Evolutionary conservation across 2,888 invertebrate genomes (phyloP), one percentile per base, ranked within the genome.

Genomic region (Cordilura impudica): DNA sequence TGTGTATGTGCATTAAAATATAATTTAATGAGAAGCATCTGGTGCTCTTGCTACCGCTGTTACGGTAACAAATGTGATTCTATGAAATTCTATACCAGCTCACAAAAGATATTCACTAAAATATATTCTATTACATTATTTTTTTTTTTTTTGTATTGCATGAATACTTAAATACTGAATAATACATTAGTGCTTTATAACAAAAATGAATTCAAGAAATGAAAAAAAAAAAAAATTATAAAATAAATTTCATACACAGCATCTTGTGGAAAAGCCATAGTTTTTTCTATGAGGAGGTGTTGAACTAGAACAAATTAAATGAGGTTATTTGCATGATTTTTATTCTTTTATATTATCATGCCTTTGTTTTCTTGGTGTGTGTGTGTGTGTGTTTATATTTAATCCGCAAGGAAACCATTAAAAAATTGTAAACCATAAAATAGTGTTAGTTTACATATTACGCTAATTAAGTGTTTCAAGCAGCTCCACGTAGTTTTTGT

Each of bases 391-490:
- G 39, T 19, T 18, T 45, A 23, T 56, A 23, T 45, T 31, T 31
- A 19, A 16, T n/a, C 31, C 43, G 45, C 53, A 29, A 70, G 29
- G 18, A 54, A 56, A 21, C 10, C 45, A 45, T 54, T 47, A 53
- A 53, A 31, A 47, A 14, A 49, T 61, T 61, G 61, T 71, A 47
- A 39, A 60, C 31, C 58, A 74, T 73, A 61, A 31, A 60, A 70
- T 61, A 43, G 54, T 45, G 56, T 69, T 77, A 61, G 60, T 74
- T 74, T 65, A 70, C 35, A 82, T 83, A 84, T 83, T 80, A 82
- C 73, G 70, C 82, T 84, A 83, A 83, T 84, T 81, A 84, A 84
- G 82, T 83, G 81, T 73, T 81, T 69, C 61, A 54, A 77, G 60
- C 35, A 47, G 49, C 49, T 31, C 31, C 21, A 31, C 7, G 4